Conservation (phyloP, 2,797 vertebrate genomes). For the Argyrosomus regius region DNA sequence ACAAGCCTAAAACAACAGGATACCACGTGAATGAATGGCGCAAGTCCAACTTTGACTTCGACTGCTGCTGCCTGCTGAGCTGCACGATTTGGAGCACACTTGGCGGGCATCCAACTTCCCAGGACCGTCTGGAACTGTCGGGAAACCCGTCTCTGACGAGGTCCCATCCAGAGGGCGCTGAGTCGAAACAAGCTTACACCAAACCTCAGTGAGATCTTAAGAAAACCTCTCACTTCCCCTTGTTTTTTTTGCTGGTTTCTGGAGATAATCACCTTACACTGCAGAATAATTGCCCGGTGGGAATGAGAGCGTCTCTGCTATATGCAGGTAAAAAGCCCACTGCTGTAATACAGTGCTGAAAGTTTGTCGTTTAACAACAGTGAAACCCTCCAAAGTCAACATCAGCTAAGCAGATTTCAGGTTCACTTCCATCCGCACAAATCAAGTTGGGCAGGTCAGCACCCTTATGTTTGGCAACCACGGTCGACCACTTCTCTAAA, state of each 20-base stretch:
- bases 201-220: conserved; percentile 43
- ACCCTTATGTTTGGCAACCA: conserved; percentile 52
- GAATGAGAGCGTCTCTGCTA: conserved; percentile 24
- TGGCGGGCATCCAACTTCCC: conserved; percentile 61
- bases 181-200: conserved; percentile 45
- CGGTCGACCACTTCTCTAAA: conserved; percentile 55
- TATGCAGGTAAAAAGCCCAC: conserved; percentile 46
- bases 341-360: conserved; percentile 31
- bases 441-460: conserved; percentile 58
- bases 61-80: conserved; percentile 50
- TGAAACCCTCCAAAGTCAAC: conserved; percentile 70
- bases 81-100: conserved; percentile 38
- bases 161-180: conserved; percentile 36
- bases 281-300: conserved; percentile 20
- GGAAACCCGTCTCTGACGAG: conserved; percentile 51
- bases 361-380: conserved; percentile 42
- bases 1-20: conserved; percentile 77
- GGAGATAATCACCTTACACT: conserved; percentile 40
- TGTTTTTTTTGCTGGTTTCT: conserved; percentile 13
- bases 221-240: conserved; percentile 40
- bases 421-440: conserved; percentile 58
- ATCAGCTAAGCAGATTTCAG: conserved; percentile 46
- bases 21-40: conserved; percentile 72
- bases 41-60: conserved; percentile 47
- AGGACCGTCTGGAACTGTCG: conserved; percentile 44